Conservation (phyloP, 2,888 invertebrate species). For the Oegoconia quadripuncta region DNA sequence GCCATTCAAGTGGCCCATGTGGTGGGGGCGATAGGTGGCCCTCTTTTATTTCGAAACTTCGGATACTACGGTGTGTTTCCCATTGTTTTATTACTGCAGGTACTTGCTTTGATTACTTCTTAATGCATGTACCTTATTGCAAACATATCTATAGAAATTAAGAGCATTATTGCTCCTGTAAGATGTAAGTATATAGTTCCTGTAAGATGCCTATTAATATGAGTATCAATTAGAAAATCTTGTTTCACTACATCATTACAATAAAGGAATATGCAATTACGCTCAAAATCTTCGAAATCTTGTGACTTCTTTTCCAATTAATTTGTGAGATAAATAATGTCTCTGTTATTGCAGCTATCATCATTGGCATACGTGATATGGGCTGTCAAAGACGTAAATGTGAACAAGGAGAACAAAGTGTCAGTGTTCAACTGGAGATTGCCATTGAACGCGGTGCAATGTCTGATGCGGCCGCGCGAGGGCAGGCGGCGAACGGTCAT, state of each 20-base stretch:
- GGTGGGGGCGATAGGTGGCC: slow-evolving; percentile 85
- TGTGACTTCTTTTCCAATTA: no score
- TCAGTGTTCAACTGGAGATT: slow-evolving; percentile 68
- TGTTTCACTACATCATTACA: no score
- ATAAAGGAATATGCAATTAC: no score
- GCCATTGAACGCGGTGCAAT: slow-evolving; percentile 65
- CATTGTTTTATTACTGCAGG: slow-evolving; percentile 75
- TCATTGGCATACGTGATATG: slow-evolving; percentile 81
- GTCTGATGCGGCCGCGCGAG: slow-evolving; percentile 81
- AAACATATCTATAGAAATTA: no score
- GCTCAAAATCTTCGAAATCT: no score
- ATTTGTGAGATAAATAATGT: background rate
- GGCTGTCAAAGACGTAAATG: slow-evolving; percentile 81
- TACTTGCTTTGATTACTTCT: slow-evolving; percentile 44
- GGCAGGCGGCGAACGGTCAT: slow-evolving; percentile 81
- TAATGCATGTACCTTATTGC: slow-evolving; percentile 10
- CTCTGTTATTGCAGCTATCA: slow-evolving; percentile 56
- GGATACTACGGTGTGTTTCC: slow-evolving; percentile 87
- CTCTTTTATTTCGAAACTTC: slow-evolving; percentile 83
- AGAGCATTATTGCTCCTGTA: no score
- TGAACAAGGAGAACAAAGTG: slow-evolving; percentile 80
- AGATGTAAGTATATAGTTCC: no score
- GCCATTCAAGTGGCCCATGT: slow-evolving; percentile 70
- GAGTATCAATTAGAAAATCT: no score
- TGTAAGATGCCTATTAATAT: no score